A percentile compares a stretch with the other conserved stretches of the same genome.
phyloP scores from a whole-genome alignment of 2,888 invertebrate genomes.

The Strigamia crassipes region DNA sequence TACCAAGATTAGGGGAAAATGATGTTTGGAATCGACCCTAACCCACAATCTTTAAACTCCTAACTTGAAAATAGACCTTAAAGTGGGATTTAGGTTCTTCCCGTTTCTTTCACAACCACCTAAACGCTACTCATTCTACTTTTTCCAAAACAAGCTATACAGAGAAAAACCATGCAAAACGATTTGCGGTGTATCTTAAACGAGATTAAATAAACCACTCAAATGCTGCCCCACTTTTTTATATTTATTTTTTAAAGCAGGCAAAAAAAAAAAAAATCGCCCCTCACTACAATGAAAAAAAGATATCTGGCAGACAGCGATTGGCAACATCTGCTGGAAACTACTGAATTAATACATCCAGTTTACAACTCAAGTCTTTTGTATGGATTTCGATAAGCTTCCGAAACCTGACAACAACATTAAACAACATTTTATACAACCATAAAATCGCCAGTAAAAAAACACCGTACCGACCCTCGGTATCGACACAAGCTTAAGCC shows the following conservation, averaged over 20 bases:
- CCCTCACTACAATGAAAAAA: neutral
- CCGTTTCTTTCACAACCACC: neutral
- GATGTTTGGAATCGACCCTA: slow-evolving; percentile 17
- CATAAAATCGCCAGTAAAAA: slow-evolving; percentile 6
- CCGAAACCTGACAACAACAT: slow-evolving; percentile 1
- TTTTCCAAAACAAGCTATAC: neutral
- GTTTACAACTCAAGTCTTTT: neutral
- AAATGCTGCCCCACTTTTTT: neutral
- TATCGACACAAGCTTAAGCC: neutral
- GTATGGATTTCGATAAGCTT: slow-evolving; percentile 4
- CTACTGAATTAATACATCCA: slow-evolving; percentile 19
- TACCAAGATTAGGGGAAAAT: slow-evolving; percentile 5
- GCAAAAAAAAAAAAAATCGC: neutral
- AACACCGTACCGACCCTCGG: neutral
- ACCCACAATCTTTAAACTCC: slow-evolving; percentile 15
- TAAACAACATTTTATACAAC: slow-evolving; percentile 20
- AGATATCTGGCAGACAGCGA: neutral
- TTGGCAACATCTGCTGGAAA: slow-evolving; percentile 26
- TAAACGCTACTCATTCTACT: slow-evolving; percentile 5
- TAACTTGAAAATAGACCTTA: slow-evolving; percentile 29
- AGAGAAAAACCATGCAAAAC: neutral
- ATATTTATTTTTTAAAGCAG: neutral
- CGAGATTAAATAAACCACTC: slow-evolving; percentile 27
- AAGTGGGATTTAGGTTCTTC: slow-evolving; percentile 20
- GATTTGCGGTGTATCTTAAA: slow-evolving; percentile 27